Percentiles rank a stretch among this genome's conserved stretches.
Conservation (phyloP, 2,888 invertebrate genomes). For the Pachymerium ferrugineum region DNA sequence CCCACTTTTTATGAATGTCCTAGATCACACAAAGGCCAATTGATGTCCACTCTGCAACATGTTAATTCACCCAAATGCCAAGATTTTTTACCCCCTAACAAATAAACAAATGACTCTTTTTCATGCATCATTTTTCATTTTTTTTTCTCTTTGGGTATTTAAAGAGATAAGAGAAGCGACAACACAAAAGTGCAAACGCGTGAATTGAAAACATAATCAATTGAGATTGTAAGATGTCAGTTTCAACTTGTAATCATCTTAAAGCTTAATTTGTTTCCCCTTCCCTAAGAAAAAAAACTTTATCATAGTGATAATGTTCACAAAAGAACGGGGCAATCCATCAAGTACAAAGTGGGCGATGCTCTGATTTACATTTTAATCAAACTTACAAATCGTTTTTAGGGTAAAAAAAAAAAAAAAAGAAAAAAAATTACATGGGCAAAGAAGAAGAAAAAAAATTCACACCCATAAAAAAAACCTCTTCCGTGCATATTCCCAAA, state of each 20-base stretch:
- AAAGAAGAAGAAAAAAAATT: not conserved
- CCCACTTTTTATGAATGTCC: constrained; percentile 15
- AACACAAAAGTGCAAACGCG: constrained; percentile 19
- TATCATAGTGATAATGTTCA: constrained; percentile 24
- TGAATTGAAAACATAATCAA: constrained; percentile 22
- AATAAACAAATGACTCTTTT: constrained; percentile 12
- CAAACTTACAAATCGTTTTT: constrained; percentile 16
- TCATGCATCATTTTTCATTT: constrained; percentile 20
- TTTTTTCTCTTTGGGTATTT: not conserved
- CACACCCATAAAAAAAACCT: not conserved
- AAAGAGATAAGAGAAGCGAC: not conserved
- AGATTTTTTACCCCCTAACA: not conserved
- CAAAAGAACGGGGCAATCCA: constrained; percentile 12
- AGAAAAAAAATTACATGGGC: no score
- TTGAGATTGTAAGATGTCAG: constrained; percentile 27
- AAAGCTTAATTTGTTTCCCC: constrained; percentile 20
- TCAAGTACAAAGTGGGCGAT: constrained; percentile 14
- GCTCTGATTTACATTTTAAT: constrained; percentile 25
- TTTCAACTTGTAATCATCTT: constrained; percentile 23
- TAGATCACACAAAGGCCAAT: not conserved
- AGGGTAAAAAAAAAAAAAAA: not conserved
- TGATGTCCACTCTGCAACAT: not conserved
- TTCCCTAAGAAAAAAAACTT: constrained; percentile 5
- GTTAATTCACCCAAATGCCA: not conserved
- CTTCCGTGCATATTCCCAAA: not conserved